These are phyloP conservation scores for Tipula confusa DNA, from an alignment of 2,888 invertebrate species.

Conservation along the genomic window DNA sequence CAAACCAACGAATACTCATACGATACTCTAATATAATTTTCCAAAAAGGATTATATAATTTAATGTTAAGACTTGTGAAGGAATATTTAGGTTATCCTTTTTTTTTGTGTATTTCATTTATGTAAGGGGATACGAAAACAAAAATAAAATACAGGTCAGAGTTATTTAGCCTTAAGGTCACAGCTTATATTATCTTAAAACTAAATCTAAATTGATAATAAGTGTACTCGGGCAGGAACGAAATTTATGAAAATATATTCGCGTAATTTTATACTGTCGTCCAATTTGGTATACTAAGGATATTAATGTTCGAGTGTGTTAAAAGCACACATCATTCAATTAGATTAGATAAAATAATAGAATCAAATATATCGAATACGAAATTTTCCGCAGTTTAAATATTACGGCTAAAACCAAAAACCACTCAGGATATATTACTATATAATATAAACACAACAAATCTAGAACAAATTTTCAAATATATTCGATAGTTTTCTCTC, in stretches of 20 bases:
- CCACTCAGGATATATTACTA: no score
- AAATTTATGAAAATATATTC: neutral
- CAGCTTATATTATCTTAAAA: neutral
- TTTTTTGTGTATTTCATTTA: neutral
- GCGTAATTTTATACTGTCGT: neutral
- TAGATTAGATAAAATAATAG: neutral
- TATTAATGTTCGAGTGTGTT: neutral
- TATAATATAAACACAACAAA: neutral
- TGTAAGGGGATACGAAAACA: neutral
- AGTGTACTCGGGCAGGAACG: neutral
- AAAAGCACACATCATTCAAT: conserved; percentile 14
- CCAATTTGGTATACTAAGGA: neutral
- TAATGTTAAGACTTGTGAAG: neutral
- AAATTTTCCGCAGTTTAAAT: neutral
- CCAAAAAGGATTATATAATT: conserved; percentile 12
- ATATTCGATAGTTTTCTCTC: neutral
- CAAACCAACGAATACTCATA: neutral
- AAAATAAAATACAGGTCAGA: neutral
- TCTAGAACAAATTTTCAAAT: neutral
- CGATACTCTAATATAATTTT: neutral
- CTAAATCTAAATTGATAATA: neutral
- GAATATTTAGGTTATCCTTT: neutral
- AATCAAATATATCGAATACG: neutral
- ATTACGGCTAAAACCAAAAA: neutral
- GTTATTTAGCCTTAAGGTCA: neutral